Evolutionary conservation across 2,797 vertebrate genomes (phyloP).

Genomic region (Rhinoraja longicauda): DNA sequence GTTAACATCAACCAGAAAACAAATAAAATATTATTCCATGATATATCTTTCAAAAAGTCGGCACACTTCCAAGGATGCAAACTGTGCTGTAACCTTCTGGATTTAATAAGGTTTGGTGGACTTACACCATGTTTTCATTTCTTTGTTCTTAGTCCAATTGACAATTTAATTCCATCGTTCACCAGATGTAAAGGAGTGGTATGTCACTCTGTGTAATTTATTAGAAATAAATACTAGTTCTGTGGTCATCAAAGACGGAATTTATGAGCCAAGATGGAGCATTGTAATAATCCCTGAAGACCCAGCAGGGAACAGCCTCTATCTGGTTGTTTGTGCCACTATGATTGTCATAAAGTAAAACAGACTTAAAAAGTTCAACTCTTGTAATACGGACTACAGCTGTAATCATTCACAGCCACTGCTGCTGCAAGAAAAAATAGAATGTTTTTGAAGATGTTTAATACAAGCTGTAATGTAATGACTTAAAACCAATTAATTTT

Average conservation of each 20-base stretch:
- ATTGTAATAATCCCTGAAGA: not conserved
- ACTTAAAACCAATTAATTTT: not conserved
- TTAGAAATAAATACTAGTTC: conserved; percentile 48
- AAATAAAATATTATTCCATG: not conserved
- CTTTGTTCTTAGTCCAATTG: conserved; percentile 53
- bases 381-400: conserved; percentile 14
- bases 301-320: not conserved
- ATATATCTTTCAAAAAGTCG: not conserved
- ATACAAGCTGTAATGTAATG: not conserved
- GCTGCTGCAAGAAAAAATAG: not conserved
- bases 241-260: conserved; percentile 48
- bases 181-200: conserved; percentile 50
- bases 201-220: conserved; percentile 41
- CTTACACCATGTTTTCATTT: conserved; percentile 36
- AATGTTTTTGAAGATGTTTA: not conserved
- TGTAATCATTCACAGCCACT: conserved; percentile 20
- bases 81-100: conserved; percentile 20
- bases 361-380: not conserved
- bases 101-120: conserved; percentile 32
- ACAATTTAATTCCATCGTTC: conserved; percentile 50
- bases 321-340: not conserved
- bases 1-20: conserved; percentile 32
- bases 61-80: conserved; percentile 26
- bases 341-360: conserved; percentile 5
- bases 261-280: not conserved